phyloP scores from a whole-genome alignment of 2,113 vertebrate genomes.

The Daubentonia madagascariensis region DNA sequence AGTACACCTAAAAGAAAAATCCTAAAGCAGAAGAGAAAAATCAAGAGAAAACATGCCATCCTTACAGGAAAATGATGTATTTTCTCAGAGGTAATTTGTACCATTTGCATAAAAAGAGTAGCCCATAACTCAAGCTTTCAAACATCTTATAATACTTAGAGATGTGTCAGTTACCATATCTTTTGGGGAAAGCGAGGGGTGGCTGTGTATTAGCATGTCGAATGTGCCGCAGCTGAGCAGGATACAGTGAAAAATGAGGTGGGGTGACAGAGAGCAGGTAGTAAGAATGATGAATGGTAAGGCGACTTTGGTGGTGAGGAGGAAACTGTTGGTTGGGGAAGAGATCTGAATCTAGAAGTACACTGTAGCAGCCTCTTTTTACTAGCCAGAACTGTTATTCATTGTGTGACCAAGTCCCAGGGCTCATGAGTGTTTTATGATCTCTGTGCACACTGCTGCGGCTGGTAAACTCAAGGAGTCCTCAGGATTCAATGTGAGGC shows the following conservation, averaged over 20 bases:
- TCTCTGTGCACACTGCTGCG: neutral
- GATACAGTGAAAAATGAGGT: slow-evolving; percentile 69
- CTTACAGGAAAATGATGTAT: neutral
- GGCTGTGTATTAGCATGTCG: slow-evolving; percentile 13
- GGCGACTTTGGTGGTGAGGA: no score
- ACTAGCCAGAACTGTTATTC: no score
- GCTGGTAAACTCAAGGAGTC: neutral
- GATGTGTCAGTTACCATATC: slow-evolving; percentile 45
- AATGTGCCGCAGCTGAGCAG: slow-evolving; percentile 38
- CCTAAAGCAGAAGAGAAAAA: neutral
- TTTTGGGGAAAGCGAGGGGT: slow-evolving; percentile 60
- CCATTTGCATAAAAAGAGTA: slow-evolving; percentile 42
- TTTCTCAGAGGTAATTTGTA: neutral
- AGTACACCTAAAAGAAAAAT: neutral
- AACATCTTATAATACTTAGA: slow-evolving; percentile 26
- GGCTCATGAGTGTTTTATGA: slow-evolving; percentile 27
- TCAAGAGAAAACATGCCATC: neutral
- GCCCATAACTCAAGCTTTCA: slow-evolving; percentile 50
- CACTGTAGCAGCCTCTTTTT: no score
- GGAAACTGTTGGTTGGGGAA: slow-evolving; percentile 24
- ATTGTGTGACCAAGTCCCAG: neutral
- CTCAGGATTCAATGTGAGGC: neutral
- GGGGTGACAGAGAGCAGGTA: slow-evolving; percentile 44
- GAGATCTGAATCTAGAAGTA: slow-evolving; percentile 61
- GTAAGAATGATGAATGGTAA: slow-evolving; percentile 65